A percentile compares a stretch with the other conserved stretches of the same genome.
phyloP scores from a whole-genome alignment of 2,888 invertebrate genomes.

The Trissolcus japonicus region DNA sequence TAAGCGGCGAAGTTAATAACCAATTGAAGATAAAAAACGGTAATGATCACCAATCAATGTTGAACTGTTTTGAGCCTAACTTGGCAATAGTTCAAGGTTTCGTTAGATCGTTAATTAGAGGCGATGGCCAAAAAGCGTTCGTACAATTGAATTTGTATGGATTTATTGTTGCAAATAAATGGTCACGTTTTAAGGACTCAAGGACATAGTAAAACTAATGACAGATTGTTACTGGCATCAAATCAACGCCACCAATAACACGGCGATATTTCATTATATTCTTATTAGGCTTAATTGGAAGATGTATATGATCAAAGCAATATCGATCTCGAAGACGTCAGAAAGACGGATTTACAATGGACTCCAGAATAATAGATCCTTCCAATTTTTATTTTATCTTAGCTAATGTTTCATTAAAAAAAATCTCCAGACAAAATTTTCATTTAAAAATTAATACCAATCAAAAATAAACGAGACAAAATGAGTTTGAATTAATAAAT shows the following conservation, averaged over 20 bases:
- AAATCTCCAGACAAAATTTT: too few species aligned
- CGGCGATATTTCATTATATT: neutral
- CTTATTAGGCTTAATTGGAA: neutral
- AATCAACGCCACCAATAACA: neutral
- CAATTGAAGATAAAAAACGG: conserved; percentile 7
- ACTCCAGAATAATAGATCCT: too few species aligned
- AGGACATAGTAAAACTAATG: neutral
- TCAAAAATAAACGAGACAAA: too few species aligned
- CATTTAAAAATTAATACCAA: too few species aligned
- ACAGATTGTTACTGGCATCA: conserved; percentile 1
- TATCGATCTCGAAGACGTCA: neutral
- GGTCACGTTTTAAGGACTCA: neutral
- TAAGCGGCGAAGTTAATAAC: conserved; percentile 14
- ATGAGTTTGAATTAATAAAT: too few species aligned
- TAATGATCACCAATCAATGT: too few species aligned
- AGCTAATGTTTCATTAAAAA: neutral
- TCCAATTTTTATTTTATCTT: too few species aligned
- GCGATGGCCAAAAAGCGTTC: conserved; percentile 1
- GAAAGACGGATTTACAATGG: neutral
- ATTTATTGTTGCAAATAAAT: conserved; percentile 1
- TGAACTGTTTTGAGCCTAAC: too few species aligned
- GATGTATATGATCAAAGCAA: neutral
- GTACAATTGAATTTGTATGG: neutral
- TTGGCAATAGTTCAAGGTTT: too few species aligned
- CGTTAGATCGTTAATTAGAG: neutral